Evolutionary conservation across 2,888 invertebrate genomes (phyloP), one percentile per base, ranked within the genome.

Genomic region (Adineta ricciae): DNA sequence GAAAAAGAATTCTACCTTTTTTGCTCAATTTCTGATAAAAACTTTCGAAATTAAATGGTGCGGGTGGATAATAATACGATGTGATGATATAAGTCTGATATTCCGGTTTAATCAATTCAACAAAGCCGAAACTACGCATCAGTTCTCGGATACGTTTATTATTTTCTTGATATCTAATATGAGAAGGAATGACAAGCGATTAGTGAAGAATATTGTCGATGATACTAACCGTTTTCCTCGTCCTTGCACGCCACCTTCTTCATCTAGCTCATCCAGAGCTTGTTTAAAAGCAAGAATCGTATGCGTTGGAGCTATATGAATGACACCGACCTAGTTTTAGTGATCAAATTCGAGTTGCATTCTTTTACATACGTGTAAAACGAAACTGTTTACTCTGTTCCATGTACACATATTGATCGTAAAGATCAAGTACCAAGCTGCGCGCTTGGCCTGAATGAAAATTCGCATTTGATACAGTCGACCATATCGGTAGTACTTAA

Each of bases 381-480:
- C 92, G 89, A 87, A 92, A 92, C 88, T 91, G 91, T 5, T 90
- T 90, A 50, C 88, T 89, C n/a, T 87, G 87, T 86, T 91, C 90
- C 84, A 92, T 87, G 27, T 88, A 89, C 50, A 89, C 88, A 86
- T 90, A 90, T 87, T 92, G 92, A 84, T 90, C 91, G 86, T 88
- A 89, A 78, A 91, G 87, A 87, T 92, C 91, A 86, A 92, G 87
- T 86, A 89, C 89, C 50, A 91, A 86, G 84, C 90, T 90, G 32
- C 89, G 87, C 3, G 90, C 88, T 85, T 89, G 88, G 49, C 90
- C 91, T 91, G 50, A 54, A 41, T 16, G 52, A 86, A 73, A 27
- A 49, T 8, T 50, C 73, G 2, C 38, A 49, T 24, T 85, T 52
- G 19, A 4, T 32, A 32, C n/a, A 4, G 32, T 84, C 84, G 83